Percentiles rank a stretch among this genome's conserved stretches.
phyloP scores from a whole-genome alignment of 1,140 invertebrate species.

The Scaptomyza pallida region DNA sequence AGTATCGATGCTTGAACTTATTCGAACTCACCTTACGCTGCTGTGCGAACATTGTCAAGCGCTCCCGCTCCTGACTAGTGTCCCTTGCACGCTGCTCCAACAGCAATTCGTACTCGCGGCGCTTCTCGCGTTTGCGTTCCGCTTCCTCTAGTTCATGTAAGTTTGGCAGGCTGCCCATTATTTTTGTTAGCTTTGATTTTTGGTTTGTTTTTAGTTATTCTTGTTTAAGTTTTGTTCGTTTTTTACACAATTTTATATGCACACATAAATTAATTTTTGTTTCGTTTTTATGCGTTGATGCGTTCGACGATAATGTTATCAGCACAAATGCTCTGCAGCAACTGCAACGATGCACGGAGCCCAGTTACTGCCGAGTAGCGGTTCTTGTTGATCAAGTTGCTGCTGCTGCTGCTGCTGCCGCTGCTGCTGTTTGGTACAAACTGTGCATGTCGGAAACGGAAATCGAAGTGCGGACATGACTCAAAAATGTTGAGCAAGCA shows the following conservation, averaged over 20 bases:
- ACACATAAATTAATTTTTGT: slow-evolving; percentile 1
- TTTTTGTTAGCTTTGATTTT: slow-evolving; percentile 56
- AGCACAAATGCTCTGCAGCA: background rate
- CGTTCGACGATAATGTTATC: background rate
- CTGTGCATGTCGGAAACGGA: slow-evolving; percentile 33
- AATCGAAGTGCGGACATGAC: slow-evolving; percentile 32
- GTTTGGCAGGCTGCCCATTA: slow-evolving; percentile 88
- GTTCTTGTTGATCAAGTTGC: background rate
- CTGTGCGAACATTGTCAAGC: slow-evolving; percentile 64
- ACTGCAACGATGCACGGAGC: background rate
- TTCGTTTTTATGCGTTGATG: slow-evolving; percentile 1
- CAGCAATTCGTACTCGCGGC: slow-evolving; percentile 78
- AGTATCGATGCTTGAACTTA: too few relatives aligned
- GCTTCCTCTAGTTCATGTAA: slow-evolving; percentile 85
- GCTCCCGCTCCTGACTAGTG: slow-evolving; percentile 75
- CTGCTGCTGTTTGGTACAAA: background rate
- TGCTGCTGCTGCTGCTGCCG: too few relatives aligned
- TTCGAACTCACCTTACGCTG: slow-evolving; percentile 70
- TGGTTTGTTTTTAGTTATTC: background rate
- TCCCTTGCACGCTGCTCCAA: slow-evolving; percentile 75
- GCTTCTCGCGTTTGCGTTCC: slow-evolving; percentile 79
- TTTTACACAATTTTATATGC: slow-evolving; percentile 6
- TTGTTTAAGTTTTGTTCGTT: background rate
- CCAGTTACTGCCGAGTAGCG: background rate
- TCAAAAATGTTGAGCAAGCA: slow-evolving; percentile 12